Evolutionary conservation across 2,888 invertebrate genomes (phyloP).

Genomic region (Euplexia lucipara): DNA sequence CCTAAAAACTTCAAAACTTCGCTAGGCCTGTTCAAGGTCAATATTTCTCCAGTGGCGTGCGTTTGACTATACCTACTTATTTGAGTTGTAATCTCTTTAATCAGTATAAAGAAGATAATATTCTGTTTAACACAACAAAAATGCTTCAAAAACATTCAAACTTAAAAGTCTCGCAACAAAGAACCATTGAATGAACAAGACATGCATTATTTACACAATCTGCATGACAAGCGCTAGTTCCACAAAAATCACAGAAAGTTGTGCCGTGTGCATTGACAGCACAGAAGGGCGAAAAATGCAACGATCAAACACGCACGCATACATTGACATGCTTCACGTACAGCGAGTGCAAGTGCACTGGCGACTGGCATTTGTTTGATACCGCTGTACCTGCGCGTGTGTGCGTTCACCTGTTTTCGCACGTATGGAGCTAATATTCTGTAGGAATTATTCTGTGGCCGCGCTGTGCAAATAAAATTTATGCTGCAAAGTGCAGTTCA

Average conservation of each 20-base stretch:
- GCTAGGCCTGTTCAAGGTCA: too few relatives aligned
- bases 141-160: slow-evolving; percentile 22
- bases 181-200: slow-evolving; percentile 35
- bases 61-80: too few relatives aligned
- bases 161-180: slow-evolving; percentile 24
- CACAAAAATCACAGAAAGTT: slow-evolving; percentile 29
- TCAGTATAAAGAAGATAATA: too few relatives aligned
- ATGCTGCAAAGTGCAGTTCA: slow-evolving; percentile 42
- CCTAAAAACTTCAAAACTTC: too few relatives aligned
- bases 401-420: not conserved
- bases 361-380: not conserved
- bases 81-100: too few relatives aligned
- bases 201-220: slow-evolving; percentile 58
- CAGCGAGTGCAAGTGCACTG: not conserved
- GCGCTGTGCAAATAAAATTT: slow-evolving; percentile 41
- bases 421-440: not conserved
- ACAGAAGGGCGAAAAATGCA: slow-evolving; percentile 8
- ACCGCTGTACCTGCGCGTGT: not conserved
- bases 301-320: not conserved
- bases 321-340: not conserved
- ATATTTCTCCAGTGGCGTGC: too few relatives aligned
- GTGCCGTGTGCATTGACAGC: not conserved
- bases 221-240: slow-evolving; percentile 50
- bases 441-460: not conserved
- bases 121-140: not conserved